Evolutionary conservation across 1,140 invertebrate genomes (phyloP).

Genomic region (Anoplophora glabripennis): DNA sequence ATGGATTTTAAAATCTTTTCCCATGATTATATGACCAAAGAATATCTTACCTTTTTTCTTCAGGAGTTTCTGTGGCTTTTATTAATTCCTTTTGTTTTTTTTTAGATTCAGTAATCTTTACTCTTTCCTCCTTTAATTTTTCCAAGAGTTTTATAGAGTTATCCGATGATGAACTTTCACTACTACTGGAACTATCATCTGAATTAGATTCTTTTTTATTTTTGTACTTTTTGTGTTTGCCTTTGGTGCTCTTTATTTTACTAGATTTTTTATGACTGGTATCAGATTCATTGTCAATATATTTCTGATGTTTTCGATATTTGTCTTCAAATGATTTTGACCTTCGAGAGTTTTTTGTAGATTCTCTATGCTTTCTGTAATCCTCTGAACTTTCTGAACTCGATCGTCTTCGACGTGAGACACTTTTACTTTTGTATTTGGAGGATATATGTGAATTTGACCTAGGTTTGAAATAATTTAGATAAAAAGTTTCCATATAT

Average conservation of each 20-base stretch:
- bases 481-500: too few relatives aligned
- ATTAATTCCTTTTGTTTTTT: constrained; percentile 75
- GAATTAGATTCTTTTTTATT: background rate
- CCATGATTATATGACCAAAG: too few relatives aligned
- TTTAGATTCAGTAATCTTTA: constrained; percentile 63
- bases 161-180: constrained; percentile 13
- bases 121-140: constrained; percentile 68
- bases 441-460: too few relatives aligned
- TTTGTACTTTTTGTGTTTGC: background rate
- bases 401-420: too few relatives aligned
- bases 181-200: background rate
- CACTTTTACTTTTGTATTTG: too few relatives aligned
- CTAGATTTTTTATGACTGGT: background rate
- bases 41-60: constrained; percentile 71
- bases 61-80: constrained; percentile 91
- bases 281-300: background rate
- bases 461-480: too few relatives aligned
- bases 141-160: constrained; percentile 67
- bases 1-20: background rate
- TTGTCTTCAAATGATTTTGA: too few relatives aligned
- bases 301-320: too few relatives aligned
- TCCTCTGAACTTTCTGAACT: too few relatives aligned
- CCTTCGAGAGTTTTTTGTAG: too few relatives aligned
- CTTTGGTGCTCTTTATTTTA: background rate
- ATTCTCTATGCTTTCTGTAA: too few relatives aligned